These are phyloP conservation scores for Acanthosepion lycidas DNA, from an alignment of 2,888 invertebrate species.

Conservation along the genomic window DNA sequence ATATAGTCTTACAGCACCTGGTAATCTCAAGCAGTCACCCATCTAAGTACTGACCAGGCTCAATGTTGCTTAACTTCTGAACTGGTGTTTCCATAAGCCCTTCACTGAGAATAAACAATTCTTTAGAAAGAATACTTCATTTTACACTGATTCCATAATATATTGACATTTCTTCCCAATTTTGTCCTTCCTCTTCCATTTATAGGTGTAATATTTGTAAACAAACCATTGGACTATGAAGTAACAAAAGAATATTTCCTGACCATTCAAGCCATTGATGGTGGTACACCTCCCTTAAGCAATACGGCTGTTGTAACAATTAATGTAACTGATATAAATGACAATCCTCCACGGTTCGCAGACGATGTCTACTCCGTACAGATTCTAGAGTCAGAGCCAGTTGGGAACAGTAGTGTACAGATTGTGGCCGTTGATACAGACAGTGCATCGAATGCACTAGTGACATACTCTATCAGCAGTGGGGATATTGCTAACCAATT, in stretches of 20 bases:
- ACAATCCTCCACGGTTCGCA: constrained; percentile 69
- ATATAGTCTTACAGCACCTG: no score
- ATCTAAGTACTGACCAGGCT: no score
- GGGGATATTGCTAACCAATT: constrained; percentile 66
- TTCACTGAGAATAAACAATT: no score
- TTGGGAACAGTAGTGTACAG: constrained; percentile 82
- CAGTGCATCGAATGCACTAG: constrained; percentile 85
- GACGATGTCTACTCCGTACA: constrained; percentile 64
- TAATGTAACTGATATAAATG: constrained; percentile 76
- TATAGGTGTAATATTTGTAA: constrained; percentile 83
- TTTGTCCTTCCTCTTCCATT: neutral
- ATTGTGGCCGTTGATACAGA: constrained; percentile 89
- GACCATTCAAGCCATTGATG: constrained; percentile 91
- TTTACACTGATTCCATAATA: neutral
- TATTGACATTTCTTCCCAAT: neutral
- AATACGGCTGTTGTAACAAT: constrained; percentile 91
- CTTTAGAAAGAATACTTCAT: no score
- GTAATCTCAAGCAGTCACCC: no score
- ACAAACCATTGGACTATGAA: constrained; percentile 90
- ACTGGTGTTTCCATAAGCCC: no score
- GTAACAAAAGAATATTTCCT: constrained; percentile 88
- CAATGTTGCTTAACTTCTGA: no score
- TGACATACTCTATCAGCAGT: constrained; percentile 79
- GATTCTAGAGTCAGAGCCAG: constrained; percentile 83
- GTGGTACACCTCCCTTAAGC: constrained; percentile 90